Evolutionary conservation across 2,888 invertebrate genomes (phyloP).

Genomic region (Adelphocoris suturalis): DNA sequence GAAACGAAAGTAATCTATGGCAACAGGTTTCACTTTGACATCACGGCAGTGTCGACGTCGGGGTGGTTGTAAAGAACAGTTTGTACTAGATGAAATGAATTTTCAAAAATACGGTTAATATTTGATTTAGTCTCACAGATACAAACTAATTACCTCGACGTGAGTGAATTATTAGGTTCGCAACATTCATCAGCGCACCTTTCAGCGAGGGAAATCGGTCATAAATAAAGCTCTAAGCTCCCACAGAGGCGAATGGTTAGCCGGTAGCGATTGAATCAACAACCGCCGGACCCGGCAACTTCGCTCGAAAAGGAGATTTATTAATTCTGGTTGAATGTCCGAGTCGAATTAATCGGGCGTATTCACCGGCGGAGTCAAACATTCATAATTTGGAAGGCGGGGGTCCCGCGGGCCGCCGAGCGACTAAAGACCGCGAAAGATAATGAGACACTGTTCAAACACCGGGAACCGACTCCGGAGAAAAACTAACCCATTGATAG

Average conservation of each 20-base stretch:
- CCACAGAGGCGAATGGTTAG: background rate
- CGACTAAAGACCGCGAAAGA: background rate
- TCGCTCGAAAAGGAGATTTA: slow-evolving; percentile 7
- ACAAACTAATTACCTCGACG: background rate
- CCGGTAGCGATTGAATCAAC: background rate
- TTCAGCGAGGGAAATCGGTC: background rate
- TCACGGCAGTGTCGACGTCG: no score
- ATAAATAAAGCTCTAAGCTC: background rate
- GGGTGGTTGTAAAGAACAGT: background rate
- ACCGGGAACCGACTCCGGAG: background rate
- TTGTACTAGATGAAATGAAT: background rate
- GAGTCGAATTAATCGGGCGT: background rate
- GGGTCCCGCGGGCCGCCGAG: background rate
- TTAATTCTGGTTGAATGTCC: background rate
- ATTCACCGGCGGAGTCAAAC: background rate
- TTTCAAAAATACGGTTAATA: background rate
- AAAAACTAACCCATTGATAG: slow-evolving; percentile 39
- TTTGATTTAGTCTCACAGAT: background rate
- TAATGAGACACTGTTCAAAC: background rate
- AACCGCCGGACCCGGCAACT: background rate
- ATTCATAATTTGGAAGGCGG: background rate
- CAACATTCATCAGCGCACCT: background rate
- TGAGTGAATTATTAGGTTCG: background rate
- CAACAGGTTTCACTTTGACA: no score
- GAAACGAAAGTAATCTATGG: no score